phyloP scores from a whole-genome alignment of 2,797 vertebrate genomes.

The Kryptopterus vitreolus region DNA sequence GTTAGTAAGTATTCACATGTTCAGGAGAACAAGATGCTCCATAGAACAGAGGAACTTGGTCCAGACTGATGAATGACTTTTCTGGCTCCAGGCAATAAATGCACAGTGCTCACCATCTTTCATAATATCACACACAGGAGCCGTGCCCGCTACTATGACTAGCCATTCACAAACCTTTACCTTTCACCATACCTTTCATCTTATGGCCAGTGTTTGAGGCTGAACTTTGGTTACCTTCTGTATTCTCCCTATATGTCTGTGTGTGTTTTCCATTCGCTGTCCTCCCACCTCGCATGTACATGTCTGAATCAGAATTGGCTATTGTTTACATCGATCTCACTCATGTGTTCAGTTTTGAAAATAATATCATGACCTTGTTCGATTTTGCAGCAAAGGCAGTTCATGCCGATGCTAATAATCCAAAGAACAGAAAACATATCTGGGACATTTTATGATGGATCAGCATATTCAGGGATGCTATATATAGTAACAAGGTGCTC shows the following conservation, averaged over 20 bases:
- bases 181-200: too few species aligned
- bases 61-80: slow-evolving; percentile 7
- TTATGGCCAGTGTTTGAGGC: background rate
- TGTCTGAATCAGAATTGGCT: background rate
- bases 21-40: background rate
- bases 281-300: background rate
- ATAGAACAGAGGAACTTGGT: background rate
- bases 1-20: background rate
- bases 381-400: too few species aligned
- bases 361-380: background rate
- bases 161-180: background rate
- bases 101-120: background rate
- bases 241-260: background rate
- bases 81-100: slow-evolving; percentile 15
- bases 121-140: background rate
- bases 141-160: background rate
- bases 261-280: background rate
- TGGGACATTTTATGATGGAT: background rate
- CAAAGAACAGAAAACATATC: background rate
- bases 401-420: background rate
- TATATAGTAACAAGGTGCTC: background rate
- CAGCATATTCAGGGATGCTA: background rate
- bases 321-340: background rate
- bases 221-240: background rate
- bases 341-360: background rate